Evolutionary conservation across 2,113 vertebrate species (phyloP).

Genomic region (Pontoporia blainvillei): DNA sequence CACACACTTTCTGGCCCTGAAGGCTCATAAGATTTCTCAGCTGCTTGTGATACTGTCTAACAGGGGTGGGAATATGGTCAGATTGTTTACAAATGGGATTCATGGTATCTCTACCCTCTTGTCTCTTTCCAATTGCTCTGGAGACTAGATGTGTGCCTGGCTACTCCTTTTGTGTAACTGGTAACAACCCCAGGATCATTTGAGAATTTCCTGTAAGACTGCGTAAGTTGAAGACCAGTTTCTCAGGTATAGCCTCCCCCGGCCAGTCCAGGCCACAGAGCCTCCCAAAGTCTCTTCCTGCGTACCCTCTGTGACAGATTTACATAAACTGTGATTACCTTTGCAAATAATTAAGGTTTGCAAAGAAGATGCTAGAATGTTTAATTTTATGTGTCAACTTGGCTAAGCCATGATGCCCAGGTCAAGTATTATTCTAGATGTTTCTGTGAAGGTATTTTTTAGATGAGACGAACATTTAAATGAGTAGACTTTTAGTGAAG

Average conservation of each 20-base stretch:
- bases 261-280: not conserved
- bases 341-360: slow-evolving; percentile 65
- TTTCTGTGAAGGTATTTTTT: not conserved
- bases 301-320: slow-evolving; percentile 19
- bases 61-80: not conserved
- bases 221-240: not conserved
- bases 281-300: not conserved
- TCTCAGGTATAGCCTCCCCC: not conserved
- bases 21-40: not conserved
- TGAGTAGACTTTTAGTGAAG: not conserved
- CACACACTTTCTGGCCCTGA: not conserved
- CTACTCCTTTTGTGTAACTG: not conserved
- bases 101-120: not conserved
- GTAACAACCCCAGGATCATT: not conserved
- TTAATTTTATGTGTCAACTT: not conserved
- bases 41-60: not conserved
- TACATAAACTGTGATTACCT: slow-evolving; percentile 39
- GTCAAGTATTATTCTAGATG: not conserved
- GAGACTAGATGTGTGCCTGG: not conserved
- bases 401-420: not conserved
- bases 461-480: not conserved
- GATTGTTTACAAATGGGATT: not conserved
- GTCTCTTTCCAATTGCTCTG: not conserved
- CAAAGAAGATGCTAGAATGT: not conserved
- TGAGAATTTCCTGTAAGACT: not conserved